phyloP scores from a whole-genome alignment of 1,140 invertebrate species.

The Mya arenaria region DNA sequence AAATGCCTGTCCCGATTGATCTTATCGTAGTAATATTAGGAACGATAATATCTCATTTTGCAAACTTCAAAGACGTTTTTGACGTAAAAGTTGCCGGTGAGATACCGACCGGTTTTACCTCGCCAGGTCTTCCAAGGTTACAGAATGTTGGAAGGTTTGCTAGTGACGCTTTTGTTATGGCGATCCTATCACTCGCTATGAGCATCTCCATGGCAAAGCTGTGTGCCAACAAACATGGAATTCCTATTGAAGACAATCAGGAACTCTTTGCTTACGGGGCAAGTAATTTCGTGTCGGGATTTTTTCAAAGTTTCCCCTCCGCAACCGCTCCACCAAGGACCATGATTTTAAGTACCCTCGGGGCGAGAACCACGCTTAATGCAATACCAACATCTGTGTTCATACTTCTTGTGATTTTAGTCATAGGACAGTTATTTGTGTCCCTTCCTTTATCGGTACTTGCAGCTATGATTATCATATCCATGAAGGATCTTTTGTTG shows the following conservation, averaged over 20 bases:
- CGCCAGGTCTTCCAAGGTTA: slow-evolving; percentile 61
- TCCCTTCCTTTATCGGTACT: slow-evolving; percentile 79
- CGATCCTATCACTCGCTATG: slow-evolving; percentile 76
- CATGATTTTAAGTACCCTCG: slow-evolving; percentile 81
- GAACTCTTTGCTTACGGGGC: slow-evolving; percentile 83
- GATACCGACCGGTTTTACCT: slow-evolving; percentile 80
- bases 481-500: slow-evolving; percentile 80
- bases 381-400: slow-evolving; percentile 79
- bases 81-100: slow-evolving; percentile 78
- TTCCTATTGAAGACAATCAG: slow-evolving; percentile 80
- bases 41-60: slow-evolving; percentile 78
- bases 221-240: slow-evolving; percentile 75
- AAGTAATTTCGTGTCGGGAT: slow-evolving; percentile 79
- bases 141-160: slow-evolving; percentile 33
- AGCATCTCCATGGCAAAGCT: slow-evolving; percentile 80
- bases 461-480: slow-evolving; percentile 76
- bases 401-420: slow-evolving; percentile 81
- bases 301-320: slow-evolving; percentile 82
- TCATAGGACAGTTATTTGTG: slow-evolving; percentile 78
- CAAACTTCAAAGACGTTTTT: slow-evolving; percentile 75
- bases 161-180: slow-evolving; percentile 68
- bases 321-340: slow-evolving; percentile 92
- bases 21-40: slow-evolving; percentile 85
- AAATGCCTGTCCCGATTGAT: slow-evolving; percentile 92
- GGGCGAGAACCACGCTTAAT: slow-evolving; percentile 67